Percentiles rank a stretch among this genome's conserved stretches.
phyloP scores from a whole-genome alignment of 2,888 invertebrate species.

The Agrotis clavis region DNA sequence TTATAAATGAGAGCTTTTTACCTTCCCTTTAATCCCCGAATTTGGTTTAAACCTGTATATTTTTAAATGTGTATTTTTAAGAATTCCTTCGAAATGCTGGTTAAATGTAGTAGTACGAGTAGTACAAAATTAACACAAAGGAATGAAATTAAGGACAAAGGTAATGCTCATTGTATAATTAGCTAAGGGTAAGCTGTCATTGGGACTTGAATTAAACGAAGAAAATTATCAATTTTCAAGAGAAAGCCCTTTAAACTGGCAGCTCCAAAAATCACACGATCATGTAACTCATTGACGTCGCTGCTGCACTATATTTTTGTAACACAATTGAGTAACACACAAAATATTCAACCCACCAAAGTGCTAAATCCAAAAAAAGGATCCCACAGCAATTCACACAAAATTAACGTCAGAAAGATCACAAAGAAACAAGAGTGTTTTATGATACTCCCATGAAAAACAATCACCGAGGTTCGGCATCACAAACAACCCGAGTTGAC shows the following conservation, averaged over 20 bases:
- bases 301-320: too few relatives aligned
- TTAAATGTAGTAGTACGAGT: too few relatives aligned
- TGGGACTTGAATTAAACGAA: background rate
- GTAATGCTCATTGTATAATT: too few relatives aligned
- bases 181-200: background rate
- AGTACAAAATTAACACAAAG: too few relatives aligned
- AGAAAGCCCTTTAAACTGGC: too few relatives aligned
- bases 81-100: background rate
- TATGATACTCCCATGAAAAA: constrained; percentile 71
- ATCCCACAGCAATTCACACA: constrained; percentile 40
- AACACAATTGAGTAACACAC: background rate
- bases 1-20: constrained; percentile 20
- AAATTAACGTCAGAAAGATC: constrained; percentile 55
- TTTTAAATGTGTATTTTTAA: background rate
- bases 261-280: background rate
- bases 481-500: constrained; percentile 77
- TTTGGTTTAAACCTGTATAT: background rate
- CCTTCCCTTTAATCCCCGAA: constrained; percentile 10
- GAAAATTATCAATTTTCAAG: too few relatives aligned
- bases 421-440: constrained; percentile 62
- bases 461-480: constrained; percentile 73
- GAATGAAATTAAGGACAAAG: too few relatives aligned
- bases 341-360: constrained; percentile 2
- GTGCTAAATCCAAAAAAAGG: constrained; percentile 1
- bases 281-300: too few relatives aligned